A percentile compares a stretch with the other conserved stretches of the same genome.
These are phyloP conservation scores for Hetaerina titia DNA, from an alignment of 2,888 invertebrate genomes.

Conservation along the genomic window DNA sequence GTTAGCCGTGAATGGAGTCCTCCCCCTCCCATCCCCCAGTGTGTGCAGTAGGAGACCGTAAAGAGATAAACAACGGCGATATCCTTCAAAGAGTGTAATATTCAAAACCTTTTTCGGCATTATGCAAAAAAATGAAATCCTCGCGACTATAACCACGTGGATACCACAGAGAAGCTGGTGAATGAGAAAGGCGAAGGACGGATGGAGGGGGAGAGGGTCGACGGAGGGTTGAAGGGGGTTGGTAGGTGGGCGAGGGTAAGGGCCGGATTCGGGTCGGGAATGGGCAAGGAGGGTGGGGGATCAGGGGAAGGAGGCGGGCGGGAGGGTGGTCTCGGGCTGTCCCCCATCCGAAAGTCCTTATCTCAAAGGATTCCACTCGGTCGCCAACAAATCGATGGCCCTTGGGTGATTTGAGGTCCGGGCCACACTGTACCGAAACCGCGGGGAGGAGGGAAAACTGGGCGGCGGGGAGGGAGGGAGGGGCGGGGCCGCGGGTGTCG, in stretches of 20 bases:
- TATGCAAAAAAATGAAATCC: slow-evolving; percentile 54
- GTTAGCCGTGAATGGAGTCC: slow-evolving; percentile 32
- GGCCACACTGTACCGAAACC: background rate
- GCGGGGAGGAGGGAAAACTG: background rate
- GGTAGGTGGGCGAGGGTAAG: background rate
- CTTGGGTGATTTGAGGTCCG: slow-evolving; percentile 64
- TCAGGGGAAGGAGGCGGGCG: background rate
- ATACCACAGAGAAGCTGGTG: background rate
- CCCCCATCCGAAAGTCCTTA: slow-evolving; percentile 41
- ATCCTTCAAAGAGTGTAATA: slow-evolving; percentile 56
- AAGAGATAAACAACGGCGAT: slow-evolving; percentile 59
- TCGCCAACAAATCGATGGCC: slow-evolving; percentile 64
- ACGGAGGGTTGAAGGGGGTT: background rate
- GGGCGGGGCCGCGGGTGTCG: background rate
- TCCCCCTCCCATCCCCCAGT: background rate
- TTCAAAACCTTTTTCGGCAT: slow-evolving; percentile 46
- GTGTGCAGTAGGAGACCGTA: slow-evolving; percentile 27
- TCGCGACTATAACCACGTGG: slow-evolving; percentile 41
- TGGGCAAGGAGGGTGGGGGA: background rate
- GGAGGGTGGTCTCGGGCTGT: background rate
- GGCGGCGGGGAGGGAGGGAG: no score
- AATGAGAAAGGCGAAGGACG: background rate
- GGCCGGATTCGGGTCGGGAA: background rate
- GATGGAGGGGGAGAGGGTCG: background rate
- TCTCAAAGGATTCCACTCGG: slow-evolving; percentile 65